Base-by-base conservation (phyloP, 2,888 invertebrate genomes). In the Tribolium freemani region DNA sequence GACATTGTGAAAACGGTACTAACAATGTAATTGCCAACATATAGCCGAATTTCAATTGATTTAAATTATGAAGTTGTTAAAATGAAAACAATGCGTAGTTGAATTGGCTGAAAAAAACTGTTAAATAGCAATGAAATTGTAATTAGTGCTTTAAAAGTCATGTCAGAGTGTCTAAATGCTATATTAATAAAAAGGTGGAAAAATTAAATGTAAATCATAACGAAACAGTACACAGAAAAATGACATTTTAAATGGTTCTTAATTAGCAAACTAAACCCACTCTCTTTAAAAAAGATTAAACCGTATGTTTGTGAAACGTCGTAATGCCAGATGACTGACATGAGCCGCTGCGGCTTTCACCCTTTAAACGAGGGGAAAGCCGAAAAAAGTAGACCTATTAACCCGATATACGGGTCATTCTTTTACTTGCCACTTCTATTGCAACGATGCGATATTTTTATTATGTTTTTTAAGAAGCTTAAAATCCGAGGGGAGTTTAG, bases 231-330 rank as follows among this genome's bases (percentile, higher is more conserved):
- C 79, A 84, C 84, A 83, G 84, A 85, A 84, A 86, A 86, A 86
- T 86, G 86, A 86, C 85, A 82, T 85, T 84, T 84, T 86, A 86
- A 86, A 86, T 85, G 86, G 85, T 85, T 85, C 86, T 86, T 86
- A 86, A 86, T 86, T 86, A 86, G 86, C 81, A 84, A 85, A 86
- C 85, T 86, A 86, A 86, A 85, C 84, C 84, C 83, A 84, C 86
- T 85, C 86, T 86, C 86, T 86, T 86, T 85, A 85, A 86, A 86
- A 86, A 86, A 85, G 85, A 86, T 86, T 86, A 86, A 85, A 86
- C 83, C 84, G 86, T 86, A 83, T 86, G 86, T 86, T 86, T 85
- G 86, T 86, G 86, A 86, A 86, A 83, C 84, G 83, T 79, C 82
- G 84, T 85, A 85, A 86, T 85, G 84, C 85, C 83, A 81, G 83